A percentile compares a stretch with the other conserved stretches of the same genome.
Evolutionary conservation across 2,113 vertebrate species (phyloP).

Genomic region (Tringa solitaria): DNA sequence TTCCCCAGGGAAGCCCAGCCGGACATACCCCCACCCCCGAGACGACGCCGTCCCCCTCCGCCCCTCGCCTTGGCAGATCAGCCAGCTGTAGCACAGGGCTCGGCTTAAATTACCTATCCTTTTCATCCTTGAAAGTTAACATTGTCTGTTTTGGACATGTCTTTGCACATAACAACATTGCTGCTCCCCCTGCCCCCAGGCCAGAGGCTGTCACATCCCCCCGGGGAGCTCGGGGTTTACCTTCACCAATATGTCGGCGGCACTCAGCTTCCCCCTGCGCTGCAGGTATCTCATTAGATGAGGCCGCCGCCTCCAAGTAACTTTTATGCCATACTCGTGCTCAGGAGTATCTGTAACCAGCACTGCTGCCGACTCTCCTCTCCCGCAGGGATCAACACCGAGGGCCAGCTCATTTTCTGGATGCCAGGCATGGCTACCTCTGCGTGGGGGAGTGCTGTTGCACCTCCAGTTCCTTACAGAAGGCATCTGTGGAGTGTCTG

Average conservation of each 20-base stretch:
- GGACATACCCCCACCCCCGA: fast-evolving
- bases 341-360: conserved; percentile 88
- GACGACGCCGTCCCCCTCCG: too few species aligned
- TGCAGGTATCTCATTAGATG: conserved; percentile 75
- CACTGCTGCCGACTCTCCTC: conserved; percentile 27
- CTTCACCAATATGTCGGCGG: conserved; percentile 69
- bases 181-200: neutral
- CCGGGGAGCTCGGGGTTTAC: neutral
- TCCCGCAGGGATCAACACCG: neutral
- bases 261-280: conserved; percentile 74
- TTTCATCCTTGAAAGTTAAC: neutral
- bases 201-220: neutral
- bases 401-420: neutral
- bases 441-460: neutral
- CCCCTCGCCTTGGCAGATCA: fast-evolving
- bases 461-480: neutral
- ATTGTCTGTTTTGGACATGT: fast-evolving
- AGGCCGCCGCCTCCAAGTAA: conserved; percentile 85
- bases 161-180: fast-evolving
- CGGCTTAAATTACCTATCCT: neutral
- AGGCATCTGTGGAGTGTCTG: conserved; percentile 62
- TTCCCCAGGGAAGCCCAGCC: fast-evolving
- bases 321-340: conserved; percentile 84
- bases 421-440: neutral
- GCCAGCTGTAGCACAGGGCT: neutral